These are phyloP conservation scores for Ianthella basta DNA, from an alignment of 37 sponge, comb jelly and placozoan genomes.

Conservation along the genomic window DNA sequence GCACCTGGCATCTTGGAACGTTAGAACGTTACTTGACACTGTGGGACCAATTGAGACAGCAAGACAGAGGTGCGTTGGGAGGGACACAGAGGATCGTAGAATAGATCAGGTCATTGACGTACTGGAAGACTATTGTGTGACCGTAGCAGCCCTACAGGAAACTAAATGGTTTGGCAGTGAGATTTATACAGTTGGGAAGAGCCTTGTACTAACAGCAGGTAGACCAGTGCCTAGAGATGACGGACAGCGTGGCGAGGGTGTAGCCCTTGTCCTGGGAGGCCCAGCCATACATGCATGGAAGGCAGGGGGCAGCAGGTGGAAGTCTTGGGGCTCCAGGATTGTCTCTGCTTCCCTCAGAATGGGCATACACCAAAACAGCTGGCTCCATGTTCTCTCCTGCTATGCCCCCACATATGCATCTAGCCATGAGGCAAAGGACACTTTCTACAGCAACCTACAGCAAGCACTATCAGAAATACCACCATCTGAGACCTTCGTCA, in stretches of 20 bases:
- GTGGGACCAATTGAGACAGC: background rate
- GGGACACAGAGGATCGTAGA: background rate
- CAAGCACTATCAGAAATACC: slow-evolving; percentile 13
- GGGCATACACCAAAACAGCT: background rate
- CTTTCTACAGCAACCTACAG: slow-evolving; percentile 9
- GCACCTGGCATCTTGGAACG: slow-evolving; percentile 2
- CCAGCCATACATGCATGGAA: slow-evolving; percentile 34
- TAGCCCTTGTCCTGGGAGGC: slow-evolving; percentile 35
- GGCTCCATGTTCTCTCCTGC: slow-evolving; percentile 21
- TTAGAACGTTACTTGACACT: background rate
- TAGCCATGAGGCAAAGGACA: background rate
- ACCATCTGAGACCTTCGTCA: slow-evolving; percentile 11
- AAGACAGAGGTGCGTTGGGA: too few species aligned
- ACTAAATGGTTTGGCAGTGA: slow-evolving; percentile 32
- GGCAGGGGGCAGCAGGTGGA: slow-evolving; percentile 43
- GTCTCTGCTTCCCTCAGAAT: background rate
- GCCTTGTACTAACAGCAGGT: slow-evolving; percentile 41
- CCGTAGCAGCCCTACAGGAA: slow-evolving; percentile 7
- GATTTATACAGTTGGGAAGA: slow-evolving; percentile 27
- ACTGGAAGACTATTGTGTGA: background rate
- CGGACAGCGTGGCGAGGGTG: slow-evolving; percentile 50
- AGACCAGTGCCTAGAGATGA: slow-evolving; percentile 26
- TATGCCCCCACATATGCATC: slow-evolving; percentile 29
- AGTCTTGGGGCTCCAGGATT: slow-evolving; percentile 42
- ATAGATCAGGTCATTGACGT: background rate